Evolutionary conservation across 2,888 invertebrate genomes (phyloP).

Genomic region (Amblyjoppa fuscipennis): DNA sequence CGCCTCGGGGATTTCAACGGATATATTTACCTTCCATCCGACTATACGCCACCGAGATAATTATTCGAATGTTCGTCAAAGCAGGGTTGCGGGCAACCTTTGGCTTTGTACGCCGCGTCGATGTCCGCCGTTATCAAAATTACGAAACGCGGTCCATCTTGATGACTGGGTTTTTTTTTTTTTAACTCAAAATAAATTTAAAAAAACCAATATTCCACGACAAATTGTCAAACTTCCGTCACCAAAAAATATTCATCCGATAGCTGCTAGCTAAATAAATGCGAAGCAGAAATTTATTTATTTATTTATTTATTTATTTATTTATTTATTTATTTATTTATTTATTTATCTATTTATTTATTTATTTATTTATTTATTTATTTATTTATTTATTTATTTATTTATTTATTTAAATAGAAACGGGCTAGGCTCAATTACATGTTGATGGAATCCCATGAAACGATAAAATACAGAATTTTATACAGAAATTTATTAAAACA

Average conservation of each 20-base stretch:
- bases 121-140: not conserved
- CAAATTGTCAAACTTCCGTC: not conserved
- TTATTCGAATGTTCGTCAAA: conserved; percentile 13
- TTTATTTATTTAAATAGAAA: too few relatives aligned
- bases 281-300: too few relatives aligned
- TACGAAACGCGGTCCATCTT: not conserved
- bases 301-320: too few relatives aligned
- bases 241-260: not conserved
- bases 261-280: not conserved
- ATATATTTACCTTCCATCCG: conserved; percentile 10
- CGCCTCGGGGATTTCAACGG: conserved; percentile 24
- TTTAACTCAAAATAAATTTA: not conserved
- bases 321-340: too few relatives aligned
- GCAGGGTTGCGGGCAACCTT: not conserved
- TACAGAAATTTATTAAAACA: not conserved
- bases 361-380: too few relatives aligned
- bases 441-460: too few relatives aligned
- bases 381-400: too few relatives aligned
- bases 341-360: too few relatives aligned
- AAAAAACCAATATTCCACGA: not conserved
- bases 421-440: too few relatives aligned
- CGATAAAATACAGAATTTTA: too few relatives aligned
- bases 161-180: not conserved
- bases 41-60: not conserved
- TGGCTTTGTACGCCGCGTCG: not conserved